Evolutionary conservation across 2,888 invertebrate species (phyloP), one percentile per base, ranked within the genome.

Genomic region (Brachyptera putata): DNA sequence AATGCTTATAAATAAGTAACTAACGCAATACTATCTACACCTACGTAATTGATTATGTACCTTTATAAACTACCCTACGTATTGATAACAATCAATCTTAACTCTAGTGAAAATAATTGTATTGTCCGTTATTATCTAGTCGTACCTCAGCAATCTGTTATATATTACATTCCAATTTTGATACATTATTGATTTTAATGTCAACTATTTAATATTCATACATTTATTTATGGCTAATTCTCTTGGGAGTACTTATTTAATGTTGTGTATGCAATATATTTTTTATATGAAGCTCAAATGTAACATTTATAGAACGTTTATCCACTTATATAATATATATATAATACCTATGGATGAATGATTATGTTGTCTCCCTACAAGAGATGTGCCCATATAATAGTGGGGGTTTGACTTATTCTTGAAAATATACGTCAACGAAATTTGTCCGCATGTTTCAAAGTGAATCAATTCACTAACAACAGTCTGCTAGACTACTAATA

Each of bases 91-190:
- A 11, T 30, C 30, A n/a, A n/a, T 30, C 30, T 5, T 30, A 30
- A n/a, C 30, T 46, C 46, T 46, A 46, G 22, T 46, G 46, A 46
- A 46, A 46, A 46, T 46, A 53, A 53, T 53, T 34, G 53, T 53
- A 53, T 53, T 53, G 53, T 53, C 53, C 53, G 53, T 53, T 53
- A 36, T 53, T 53, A 18, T 53, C 53, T 53, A 53, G 53, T 53
- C 53, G 36, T 36, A 36, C 34, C 53, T 53, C 53, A 53, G 37
- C 37, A 34, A 36, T 53, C 34, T 13, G 18, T 53, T 36, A 9
- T 22, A 18, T 22, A 14, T 21, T 18, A 11, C 18, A 22, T 36
- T 22, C 21, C 16, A 34, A 18, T 53, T 9, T 13, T 13, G 22
- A 36, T n/a, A n/a, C n/a, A 16, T 43, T 43, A 4, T 43, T 9